Conservation (phyloP, 2,888 invertebrate species). For the Agrypnus murinus region DNA sequence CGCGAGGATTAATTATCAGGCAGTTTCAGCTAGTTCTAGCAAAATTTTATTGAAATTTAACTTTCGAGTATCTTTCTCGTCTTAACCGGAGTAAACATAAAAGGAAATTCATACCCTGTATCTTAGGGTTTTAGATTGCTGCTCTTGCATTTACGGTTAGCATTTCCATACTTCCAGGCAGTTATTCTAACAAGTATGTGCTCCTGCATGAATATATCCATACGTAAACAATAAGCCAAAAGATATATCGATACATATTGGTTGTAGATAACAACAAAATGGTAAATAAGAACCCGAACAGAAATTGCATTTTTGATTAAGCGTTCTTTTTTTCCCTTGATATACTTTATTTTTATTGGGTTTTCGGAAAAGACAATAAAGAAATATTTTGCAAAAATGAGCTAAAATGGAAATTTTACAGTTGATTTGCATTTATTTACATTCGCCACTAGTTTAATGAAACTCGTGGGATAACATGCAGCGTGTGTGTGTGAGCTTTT, state of each 20-base stretch:
- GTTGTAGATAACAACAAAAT: too few relatives aligned
- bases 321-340: too few relatives aligned
- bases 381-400: not conserved
- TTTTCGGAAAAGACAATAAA: too few relatives aligned
- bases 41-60: constrained; percentile 24
- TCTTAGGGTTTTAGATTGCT: constrained; percentile 6
- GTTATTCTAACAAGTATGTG: constrained; percentile 23
- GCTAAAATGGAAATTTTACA: constrained; percentile 1
- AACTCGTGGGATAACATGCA: constrained; percentile 12
- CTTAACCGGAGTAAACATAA: too few relatives aligned
- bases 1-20: constrained; percentile 17
- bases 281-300: too few relatives aligned
- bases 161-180: constrained; percentile 17
- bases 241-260: not conserved
- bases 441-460: constrained; percentile 15
- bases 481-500: not conserved
- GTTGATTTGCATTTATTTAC: constrained; percentile 13
- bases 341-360: too few relatives aligned
- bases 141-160: constrained; percentile 16
- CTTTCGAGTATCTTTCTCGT: too few relatives aligned
- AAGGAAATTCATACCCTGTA: not conserved
- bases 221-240: constrained; percentile 11
- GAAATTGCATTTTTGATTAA: too few relatives aligned
- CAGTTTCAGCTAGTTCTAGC: not conserved
- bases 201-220: constrained; percentile 13